Evolutionary conservation across 2,797 vertebrate species (phyloP).

Genomic region (Anguilla anguilla): DNA sequence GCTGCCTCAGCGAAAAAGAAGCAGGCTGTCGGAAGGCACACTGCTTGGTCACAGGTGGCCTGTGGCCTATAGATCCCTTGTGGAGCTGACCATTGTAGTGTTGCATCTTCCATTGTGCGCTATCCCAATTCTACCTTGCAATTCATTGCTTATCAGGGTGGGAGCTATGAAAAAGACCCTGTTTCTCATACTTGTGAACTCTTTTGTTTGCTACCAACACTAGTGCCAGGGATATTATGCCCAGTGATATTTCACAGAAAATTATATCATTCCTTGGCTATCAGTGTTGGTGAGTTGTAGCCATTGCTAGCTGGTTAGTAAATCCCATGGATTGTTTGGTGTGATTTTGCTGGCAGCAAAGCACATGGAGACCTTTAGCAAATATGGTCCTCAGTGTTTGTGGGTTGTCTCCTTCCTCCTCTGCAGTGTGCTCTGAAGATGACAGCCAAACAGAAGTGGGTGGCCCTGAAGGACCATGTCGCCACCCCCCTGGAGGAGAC

Average conservation of each 20-base stretch:
- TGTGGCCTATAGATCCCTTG: background rate
- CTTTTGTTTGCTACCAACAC: background rate
- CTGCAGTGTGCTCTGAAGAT: constrained; percentile 64
- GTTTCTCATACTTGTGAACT: background rate
- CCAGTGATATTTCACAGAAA: background rate
- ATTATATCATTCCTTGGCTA: background rate
- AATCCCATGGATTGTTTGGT: background rate
- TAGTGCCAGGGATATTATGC: background rate
- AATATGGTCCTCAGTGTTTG: background rate
- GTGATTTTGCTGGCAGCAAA: background rate
- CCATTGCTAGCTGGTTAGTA: background rate
- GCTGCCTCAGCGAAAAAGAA: background rate
- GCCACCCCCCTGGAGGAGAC: constrained; percentile 85
- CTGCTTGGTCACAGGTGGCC: background rate
- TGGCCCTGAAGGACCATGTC: constrained; percentile 81
- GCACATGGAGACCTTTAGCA: background rate
- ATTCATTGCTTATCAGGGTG: background rate
- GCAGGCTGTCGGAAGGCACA: background rate
- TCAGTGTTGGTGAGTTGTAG: background rate
- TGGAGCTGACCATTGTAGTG: too few relatives aligned
- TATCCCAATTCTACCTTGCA: background rate
- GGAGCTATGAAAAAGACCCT: background rate
- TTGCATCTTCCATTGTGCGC: too few relatives aligned
- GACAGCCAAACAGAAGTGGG: constrained; percentile 89
- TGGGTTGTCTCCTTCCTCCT: constrained; percentile 11